Evolutionary conservation across 2,888 invertebrate species (phyloP).

Genomic region (Folsomia candida): DNA sequence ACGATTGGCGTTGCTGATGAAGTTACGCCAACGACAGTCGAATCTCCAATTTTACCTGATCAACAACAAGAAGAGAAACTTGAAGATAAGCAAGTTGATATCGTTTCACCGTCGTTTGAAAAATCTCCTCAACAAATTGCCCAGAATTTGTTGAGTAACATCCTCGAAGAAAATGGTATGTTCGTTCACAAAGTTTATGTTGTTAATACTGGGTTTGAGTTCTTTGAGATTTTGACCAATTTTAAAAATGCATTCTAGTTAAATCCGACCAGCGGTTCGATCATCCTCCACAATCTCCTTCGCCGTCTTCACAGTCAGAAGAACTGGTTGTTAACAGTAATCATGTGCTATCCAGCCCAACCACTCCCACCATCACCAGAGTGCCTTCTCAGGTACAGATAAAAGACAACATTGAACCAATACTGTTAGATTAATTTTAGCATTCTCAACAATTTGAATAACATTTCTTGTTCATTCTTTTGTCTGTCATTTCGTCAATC

Average conservation of each 20-base stretch:
- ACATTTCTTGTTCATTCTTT: conserved; percentile 17
- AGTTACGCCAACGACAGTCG: not conserved
- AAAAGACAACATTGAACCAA: not conserved
- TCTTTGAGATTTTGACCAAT: not conserved
- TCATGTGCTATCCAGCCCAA: conserved; percentile 37
- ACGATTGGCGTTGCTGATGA: conserved; percentile 7
- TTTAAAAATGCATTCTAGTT: conserved; percentile 15
- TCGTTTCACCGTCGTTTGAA: conserved; percentile 12
- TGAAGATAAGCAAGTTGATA: not conserved
- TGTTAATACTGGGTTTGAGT: too few relatives aligned
- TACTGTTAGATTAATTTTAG: not conserved
- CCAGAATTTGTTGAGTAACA: conserved; percentile 40
- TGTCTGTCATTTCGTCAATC: conserved; percentile 15
- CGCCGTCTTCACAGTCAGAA: conserved; percentile 26
- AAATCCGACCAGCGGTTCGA: conserved; percentile 31
- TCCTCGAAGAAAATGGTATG: conserved; percentile 41
- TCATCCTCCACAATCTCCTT: conserved; percentile 24
- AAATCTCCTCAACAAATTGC: conserved; percentile 42
- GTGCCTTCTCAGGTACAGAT: conserved; percentile 54
- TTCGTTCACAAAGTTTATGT: too few relatives aligned
- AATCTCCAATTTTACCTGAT: not conserved
- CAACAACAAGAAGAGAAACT: conserved; percentile 7
- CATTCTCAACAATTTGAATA: not conserved
- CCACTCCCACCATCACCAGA: conserved; percentile 53
- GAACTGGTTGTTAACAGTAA: conserved; percentile 15